A percentile compares a stretch with the other conserved stretches of the same genome.
These are phyloP conservation scores for Tor tambroides DNA, from an alignment of 2,113 vertebrate genomes.

Conservation along the genomic window DNA sequence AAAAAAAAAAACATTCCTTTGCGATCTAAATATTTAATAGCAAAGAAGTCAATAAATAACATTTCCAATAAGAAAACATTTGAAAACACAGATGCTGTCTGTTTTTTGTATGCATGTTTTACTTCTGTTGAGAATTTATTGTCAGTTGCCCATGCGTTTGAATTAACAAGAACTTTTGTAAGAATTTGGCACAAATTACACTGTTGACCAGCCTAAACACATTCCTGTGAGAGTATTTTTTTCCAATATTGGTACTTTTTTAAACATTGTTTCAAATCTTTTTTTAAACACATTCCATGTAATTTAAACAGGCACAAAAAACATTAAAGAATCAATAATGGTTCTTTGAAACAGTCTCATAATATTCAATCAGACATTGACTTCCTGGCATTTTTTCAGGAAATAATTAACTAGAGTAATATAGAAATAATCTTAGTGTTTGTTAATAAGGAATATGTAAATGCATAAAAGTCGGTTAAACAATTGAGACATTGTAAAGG, in stretches of 20 bases:
- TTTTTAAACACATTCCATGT: neutral
- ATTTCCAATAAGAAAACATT: conserved; percentile 15
- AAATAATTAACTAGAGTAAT: neutral
- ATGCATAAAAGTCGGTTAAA: neutral
- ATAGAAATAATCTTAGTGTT: neutral
- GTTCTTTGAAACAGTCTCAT: neutral
- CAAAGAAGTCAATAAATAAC: conserved; percentile 71
- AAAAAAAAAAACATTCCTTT: conserved; percentile 53
- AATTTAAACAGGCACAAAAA: conserved; percentile 4
- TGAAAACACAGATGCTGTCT: neutral
- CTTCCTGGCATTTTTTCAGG: neutral
- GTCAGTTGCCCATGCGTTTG: neutral
- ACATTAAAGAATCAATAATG: neutral
- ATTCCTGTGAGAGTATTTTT: neutral
- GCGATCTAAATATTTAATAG: conserved; percentile 43
- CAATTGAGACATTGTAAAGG: neutral
- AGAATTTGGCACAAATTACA: conserved; percentile 38
- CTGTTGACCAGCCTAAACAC: neutral
- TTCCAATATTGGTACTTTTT: neutral
- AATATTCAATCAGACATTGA: neutral
- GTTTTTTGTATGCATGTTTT: neutral
- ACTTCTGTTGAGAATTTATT: neutral
- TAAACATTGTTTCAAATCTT: neutral
- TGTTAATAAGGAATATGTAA: neutral
- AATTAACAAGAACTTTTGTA: conserved; percentile 42